Evolutionary conservation across 2,888 invertebrate species (phyloP), one percentile per base, ranked within the genome.

Genomic region (Patella caerulea): DNA sequence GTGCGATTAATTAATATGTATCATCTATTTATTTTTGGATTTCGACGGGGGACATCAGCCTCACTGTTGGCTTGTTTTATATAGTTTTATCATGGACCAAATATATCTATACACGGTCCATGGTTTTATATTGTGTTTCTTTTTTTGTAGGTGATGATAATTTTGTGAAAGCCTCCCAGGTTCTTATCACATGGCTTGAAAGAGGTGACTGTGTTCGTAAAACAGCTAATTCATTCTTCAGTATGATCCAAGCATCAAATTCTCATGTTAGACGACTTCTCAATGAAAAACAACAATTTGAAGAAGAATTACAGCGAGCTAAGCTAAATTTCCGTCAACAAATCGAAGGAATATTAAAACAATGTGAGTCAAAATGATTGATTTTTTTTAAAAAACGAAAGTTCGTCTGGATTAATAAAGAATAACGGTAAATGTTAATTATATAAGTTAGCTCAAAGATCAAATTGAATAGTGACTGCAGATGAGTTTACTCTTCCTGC

Each of bases 191-290:
- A 0, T 98, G 98, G 98, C 91, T 98, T 85, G 98, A 98, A 89
- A 94, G 97, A 15, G 98, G 98, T 0, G 98, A 98, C 91, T 98
- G 98, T 90, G 96, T 94, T 72, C 97, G 98, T 91, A 94, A 96
- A 81, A 98, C 97, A 91, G 94, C 96, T 2, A 97, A 96, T 90
- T 95, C 95, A 70, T 98, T 98, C 92, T 98, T 98, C 92, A 96
- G 97, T 11, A 97, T 98, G 97, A 96, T 98, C 81, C 98, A 98
- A 92, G 88, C 88, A 73, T 96, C 97, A 0, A 97, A 98, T 92
- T 95, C 97, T 0, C 98, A 98, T 89, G 96, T 98, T 11, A 94
- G 98, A 15, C 94, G 97, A 74, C 93, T 98, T 70, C 94, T 96
- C 74, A 94, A 93, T 84, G 98, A 98, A 90, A 98, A 97, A 92